Base-by-base conservation (phyloP, 2,797 vertebrate genomes). In the Silurus aristotelis region DNA sequence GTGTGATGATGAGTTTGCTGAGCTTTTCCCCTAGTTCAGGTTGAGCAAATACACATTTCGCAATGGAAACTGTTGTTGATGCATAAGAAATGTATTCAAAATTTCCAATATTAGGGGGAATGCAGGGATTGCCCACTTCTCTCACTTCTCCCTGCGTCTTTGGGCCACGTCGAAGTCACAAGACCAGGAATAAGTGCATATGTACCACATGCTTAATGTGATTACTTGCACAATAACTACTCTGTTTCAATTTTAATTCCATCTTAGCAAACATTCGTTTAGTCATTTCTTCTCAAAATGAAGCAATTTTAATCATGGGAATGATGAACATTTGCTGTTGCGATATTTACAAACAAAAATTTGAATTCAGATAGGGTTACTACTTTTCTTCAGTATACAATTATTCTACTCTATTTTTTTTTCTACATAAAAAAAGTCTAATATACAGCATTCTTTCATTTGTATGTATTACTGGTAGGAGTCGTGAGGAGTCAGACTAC, bases 401-500 rank as follows among this genome's bases (percentile, higher is more conserved):
- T 77, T 31, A 38, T 38, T 38, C 38, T 38, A 38, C 1, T 38
- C 31, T 38, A 38, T 38, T 38, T 38, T 38, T 38, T 38, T 38
- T 38, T 31, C 31, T 66, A 1, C 1, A 1, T 52, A 19, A 27
- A 27, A 64, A 17, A 80, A 66, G 55, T 55, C n/a, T 68, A 14
- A 78, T 78, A 17, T 66, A 66, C 7, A 12, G 43, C 10, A 27
- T 80, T n/a, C 14, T 72, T 27, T 82, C 10, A 14, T 63, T 20
- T 83, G 12, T 80, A 0, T 66, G 17, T 70, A 82, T 87, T 55
- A 25, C 55, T 80, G 10, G 1, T 88, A 96, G 95, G 93, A 83
- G 56, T 91, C 78, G 95, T 91, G 89, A 86, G 92, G 86, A 93
- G 94, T 90, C 95, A 96, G 92, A 94, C 94, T 64, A 96, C 95